Evolutionary conservation across 64 coral and sea anemone species (phyloP), one percentile per base, ranked within the genome.

Genomic region (Montipora capricornis): DNA sequence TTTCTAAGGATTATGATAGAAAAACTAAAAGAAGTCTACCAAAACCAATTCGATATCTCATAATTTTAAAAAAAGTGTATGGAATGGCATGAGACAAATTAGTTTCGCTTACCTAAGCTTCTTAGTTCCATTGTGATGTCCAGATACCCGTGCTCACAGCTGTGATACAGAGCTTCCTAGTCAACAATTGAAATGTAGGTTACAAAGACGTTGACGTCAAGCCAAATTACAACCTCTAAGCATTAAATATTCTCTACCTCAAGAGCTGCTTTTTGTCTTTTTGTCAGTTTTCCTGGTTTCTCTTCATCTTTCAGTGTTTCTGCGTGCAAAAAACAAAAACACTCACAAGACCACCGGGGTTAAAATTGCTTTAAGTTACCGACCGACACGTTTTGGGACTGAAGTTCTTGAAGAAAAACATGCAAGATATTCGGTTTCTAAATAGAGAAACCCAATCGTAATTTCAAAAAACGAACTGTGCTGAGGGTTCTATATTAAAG

Each of bases 111-210:
- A 97, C 95, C 95, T 68, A 97, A 78, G 86, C 92, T 94, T 85
- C 92, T 94, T 62, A 97, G 68, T 47, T 97, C 95, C 95, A 97
- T 97, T 0, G 92, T 73, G 62, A 97, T 90, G 49, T 97, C 95
- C 17, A 97, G 77, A 60, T 70, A 97, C 11, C 95, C 95, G 62
- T 97, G 95, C 77, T 97, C 95, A 66, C 92, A 94, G 44, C 95
- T 97, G 74, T 97, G 95, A 37, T 95, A 97, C 89, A 97, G 81
- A 6, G 93, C 93, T 55, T 97, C 95, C 95, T 97, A 46, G 5
- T 80, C 16, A 84, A 49, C 24, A n/a, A 6, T 4, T 50, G 11
- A 29, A 3, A 77, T 64, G 14, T 64, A 64, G 3, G 61, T 12
- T 16, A 55, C 6, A 55, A 64, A 14, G 1, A 57, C 6, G 53